Evolutionary conservation across 2,888 invertebrate species (phyloP).

Genomic region (Xanthorhoe spadicearia): DNA sequence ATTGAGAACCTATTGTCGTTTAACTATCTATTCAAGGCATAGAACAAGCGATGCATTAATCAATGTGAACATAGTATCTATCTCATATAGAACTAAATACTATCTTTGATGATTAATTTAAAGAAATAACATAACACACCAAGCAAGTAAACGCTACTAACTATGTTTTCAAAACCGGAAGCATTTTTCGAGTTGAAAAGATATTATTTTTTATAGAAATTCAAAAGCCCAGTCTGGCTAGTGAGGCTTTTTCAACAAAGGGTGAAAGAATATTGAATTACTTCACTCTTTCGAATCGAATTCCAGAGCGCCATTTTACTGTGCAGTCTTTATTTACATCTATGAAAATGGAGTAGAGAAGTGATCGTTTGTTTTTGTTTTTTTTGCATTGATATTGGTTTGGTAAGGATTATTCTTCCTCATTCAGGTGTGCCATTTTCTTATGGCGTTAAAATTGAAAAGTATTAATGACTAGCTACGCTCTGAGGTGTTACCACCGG

Average conservation of each 20-base stretch:
- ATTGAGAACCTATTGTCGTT: background rate
- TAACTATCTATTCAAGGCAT: background rate
- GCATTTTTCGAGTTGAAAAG: conserved; percentile 1
- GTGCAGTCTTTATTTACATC: conserved; percentile 4
- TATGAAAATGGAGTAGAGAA: background rate
- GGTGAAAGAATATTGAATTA: conserved; percentile 30
- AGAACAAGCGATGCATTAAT: conserved; percentile 1
- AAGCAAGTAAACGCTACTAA: background rate
- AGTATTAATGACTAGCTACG: too few species aligned
- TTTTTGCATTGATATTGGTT: background rate
- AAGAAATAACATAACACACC: too few species aligned
- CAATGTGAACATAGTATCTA: background rate
- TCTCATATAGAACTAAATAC: background rate
- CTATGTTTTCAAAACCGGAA: conserved; percentile 4
- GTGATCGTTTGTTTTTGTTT: background rate
- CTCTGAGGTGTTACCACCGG: too few species aligned
- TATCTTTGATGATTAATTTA: background rate
- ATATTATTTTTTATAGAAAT: conserved; percentile 7
- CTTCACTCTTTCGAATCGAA: conserved; percentile 14
- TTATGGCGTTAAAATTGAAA: too few species aligned
- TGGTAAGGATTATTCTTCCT: too few species aligned
- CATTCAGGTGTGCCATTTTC: too few species aligned
- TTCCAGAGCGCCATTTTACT: conserved; percentile 13
- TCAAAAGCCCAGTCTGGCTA: conserved; percentile 10
- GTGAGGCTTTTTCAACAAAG: conserved; percentile 23